Base-by-base conservation (phyloP, 2,888 invertebrate genomes). In the Lasioglossum oenotherae region DNA sequence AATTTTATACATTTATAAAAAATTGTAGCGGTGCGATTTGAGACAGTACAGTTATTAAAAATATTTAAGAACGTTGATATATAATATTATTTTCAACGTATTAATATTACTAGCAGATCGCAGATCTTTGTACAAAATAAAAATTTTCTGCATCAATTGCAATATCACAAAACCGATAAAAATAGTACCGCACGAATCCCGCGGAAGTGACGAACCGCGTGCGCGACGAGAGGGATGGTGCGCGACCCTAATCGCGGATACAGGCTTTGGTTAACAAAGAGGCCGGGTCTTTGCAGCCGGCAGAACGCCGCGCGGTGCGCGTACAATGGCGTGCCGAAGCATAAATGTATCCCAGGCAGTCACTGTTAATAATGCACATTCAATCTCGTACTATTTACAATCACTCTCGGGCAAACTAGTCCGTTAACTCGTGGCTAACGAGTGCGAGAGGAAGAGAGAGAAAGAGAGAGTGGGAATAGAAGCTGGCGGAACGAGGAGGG, bases 361-460 rank as follows among this genome's bases (percentile, higher is more conserved):
- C 78, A 73, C 27, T 60, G 82, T 87, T 89, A 87, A 90, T 90
- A 85, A 85, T 78, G 89, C 80, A 74, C 89, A 49, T 69, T 57
- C 80, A 79, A 72, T 74, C 69, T 44, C 72, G 74, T 72, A 80
- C 60, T 82, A 86, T 86, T 88, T 86, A 79, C 76, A 49, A 41
- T 64, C 75, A 77, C 74, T 74, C 49, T 69, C 69, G 27, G 41
- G 81, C 49, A 81, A 83, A 81, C 71, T 67, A 71, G 75, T 31
- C 69, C 16, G 67, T 35, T 69, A 60, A 78, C 35, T 44, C 60
- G 64, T n/a, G 49, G 31, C 27, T 71, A 57, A 75, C 64, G 57
- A 73, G 16, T 23, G 38, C 3, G 69, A 35, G 31, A 12, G 60
- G 27, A 6, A 5, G 1, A 14, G 14, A 3, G 60, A 4, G 12